phyloP scores from a whole-genome alignment of 1,140 invertebrate species.

The Aphidius gifuensis region DNA sequence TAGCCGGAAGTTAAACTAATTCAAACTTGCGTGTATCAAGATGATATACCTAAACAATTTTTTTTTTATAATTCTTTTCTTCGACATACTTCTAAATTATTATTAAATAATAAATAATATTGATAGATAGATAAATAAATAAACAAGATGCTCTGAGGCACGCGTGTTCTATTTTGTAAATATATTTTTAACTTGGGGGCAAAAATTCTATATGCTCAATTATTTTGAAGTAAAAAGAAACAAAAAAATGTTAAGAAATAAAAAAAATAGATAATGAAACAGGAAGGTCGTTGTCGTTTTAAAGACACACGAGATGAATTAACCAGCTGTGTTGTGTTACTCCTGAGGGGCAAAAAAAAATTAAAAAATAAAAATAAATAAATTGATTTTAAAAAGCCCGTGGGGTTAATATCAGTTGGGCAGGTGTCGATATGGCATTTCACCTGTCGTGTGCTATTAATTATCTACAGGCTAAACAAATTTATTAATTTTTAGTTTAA shows the following conservation, averaged over 20 bases:
- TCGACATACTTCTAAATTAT: too few relatives aligned
- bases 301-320: constrained; percentile 8
- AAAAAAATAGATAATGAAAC: constrained; percentile 16
- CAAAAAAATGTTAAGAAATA: background rate
- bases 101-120: too few relatives aligned
- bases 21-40: too few relatives aligned
- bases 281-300: constrained; percentile 22
- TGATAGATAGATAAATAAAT: too few relatives aligned
- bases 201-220: background rate
- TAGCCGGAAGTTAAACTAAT: too few relatives aligned
- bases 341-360: background rate
- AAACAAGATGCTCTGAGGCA: background rate
- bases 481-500: background rate
- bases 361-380: background rate
- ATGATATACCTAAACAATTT: too few relatives aligned
- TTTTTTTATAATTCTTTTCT: too few relatives aligned
- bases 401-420: constrained; percentile 29
- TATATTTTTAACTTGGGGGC: too few relatives aligned
- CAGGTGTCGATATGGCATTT: constrained; percentile 43
- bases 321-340: constrained; percentile 19
- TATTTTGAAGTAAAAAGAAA: constrained; percentile 3
- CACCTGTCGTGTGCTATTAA: constrained; percentile 37
- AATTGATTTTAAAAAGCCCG: background rate
- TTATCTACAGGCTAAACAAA: background rate
- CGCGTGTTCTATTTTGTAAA: constrained; percentile 24